Base-by-base conservation (phyloP, 1,140 invertebrate genomes). In the Popillia japonica region DNA sequence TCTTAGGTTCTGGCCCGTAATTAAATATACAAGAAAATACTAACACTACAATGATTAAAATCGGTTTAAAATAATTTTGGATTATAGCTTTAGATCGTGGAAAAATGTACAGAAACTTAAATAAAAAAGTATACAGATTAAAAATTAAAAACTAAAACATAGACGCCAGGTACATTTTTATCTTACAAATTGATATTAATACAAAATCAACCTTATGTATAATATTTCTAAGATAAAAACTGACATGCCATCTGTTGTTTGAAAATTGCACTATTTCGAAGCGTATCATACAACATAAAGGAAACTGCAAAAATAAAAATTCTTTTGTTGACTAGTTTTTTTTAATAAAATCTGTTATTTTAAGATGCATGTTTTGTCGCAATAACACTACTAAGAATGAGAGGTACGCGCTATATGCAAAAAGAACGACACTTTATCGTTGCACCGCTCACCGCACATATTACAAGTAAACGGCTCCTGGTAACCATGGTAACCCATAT, bases 401-500 rank as follows among this genome's bases (percentile, higher is more conserved):
- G 96, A 91, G 14, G 91, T 92, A 27, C 94, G 90, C 6, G 94
- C 94, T 80, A 99, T 93, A 86, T 99, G 98, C 0, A 98, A 88
- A 86, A 96, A 98, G 86, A 99, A 99, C 0, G 93, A 91, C 0
- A 98, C 90, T 82, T 94, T 93, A 83, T 99, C 94, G 0, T 90
- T 86, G 79, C 93, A 94, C 78, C 92, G 87, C 77, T 95, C 91
- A 1, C 97, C 97, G 86, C 98, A 99, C 89, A 96, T 95, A 88
- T 98, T 98, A 87, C 98, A 99, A 79, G 94, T 95, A 86, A 96
- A 98, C 0, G 98, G 97, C 86, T 98, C 92, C 77, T 93, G 90
- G 87, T 92, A 95, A 3, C 94, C 94, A 86, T 99, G 98, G 87
- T 96, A 99, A 76, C 96, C 95, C 95, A 98, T 98, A 87, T 99